phyloP scores from a whole-genome alignment of 2,888 invertebrate species.

The Platycnemis pennipes region DNA sequence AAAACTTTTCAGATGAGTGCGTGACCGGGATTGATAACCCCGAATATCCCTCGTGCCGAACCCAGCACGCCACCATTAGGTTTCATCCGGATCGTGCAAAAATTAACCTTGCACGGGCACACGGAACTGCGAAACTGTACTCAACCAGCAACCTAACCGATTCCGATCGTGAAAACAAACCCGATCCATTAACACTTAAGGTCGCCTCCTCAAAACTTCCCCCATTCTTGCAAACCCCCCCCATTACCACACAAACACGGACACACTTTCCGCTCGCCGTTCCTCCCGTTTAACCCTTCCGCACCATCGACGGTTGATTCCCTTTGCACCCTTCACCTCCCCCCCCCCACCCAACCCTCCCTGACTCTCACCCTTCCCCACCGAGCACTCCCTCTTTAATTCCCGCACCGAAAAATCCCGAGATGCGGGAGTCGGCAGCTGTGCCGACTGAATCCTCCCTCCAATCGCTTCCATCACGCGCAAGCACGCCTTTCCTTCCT shows the following conservation, averaged over 20 bases:
- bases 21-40: neutral
- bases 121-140: neutral
- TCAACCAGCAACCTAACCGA: neutral
- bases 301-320: neutral
- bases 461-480: neutral
- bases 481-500: neutral
- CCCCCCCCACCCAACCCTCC: neutral
- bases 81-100: neutral
- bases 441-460: constrained; percentile 41
- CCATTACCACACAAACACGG: too few relatives aligned
- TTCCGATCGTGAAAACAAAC: neutral
- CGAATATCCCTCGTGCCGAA: neutral
- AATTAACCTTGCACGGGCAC: neutral
- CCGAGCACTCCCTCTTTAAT: neutral
- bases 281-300: neutral
- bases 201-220: constrained; percentile 32
- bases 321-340: neutral
- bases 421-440: constrained; percentile 60
- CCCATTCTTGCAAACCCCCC: neutral
- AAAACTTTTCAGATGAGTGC: neutral
- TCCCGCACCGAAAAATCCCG: constrained; percentile 43
- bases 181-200: neutral
- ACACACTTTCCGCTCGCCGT: neutral
- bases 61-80: constrained; percentile 16
- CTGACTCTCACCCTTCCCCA: neutral